Conservation (phyloP, 2,797 vertebrate genomes). For the Adelosebastes latens region DNA sequence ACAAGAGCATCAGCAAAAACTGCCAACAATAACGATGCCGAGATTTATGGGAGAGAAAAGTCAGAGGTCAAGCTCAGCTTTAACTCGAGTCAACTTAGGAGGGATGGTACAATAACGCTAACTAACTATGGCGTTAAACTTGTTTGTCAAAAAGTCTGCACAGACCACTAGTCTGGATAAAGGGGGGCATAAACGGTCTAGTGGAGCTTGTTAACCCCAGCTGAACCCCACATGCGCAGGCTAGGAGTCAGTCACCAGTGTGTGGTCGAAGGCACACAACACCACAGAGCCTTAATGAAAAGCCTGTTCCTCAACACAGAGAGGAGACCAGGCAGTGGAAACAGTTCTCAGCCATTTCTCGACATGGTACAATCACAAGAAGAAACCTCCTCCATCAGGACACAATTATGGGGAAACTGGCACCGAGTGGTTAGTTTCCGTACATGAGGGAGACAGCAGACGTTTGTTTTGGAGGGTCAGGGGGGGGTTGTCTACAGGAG, state of each 20-base stretch:
- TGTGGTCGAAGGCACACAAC: constrained; percentile 18
- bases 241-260: background rate
- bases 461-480: background rate
- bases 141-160: background rate
- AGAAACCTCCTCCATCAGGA: constrained; percentile 33
- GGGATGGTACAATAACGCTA: background rate
- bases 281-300: constrained; percentile 37
- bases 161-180: background rate
- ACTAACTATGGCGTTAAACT: background rate
- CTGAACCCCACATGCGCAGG: background rate
- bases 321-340: constrained; percentile 20
- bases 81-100: background rate
- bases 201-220: constrained; percentile 11
- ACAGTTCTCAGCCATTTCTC: constrained; percentile 24
- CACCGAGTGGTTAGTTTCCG: constrained; percentile 14
- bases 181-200: background rate
- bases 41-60: too few species aligned
- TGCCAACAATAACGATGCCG: background rate
- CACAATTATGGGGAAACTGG: constrained; percentile 24
- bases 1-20: background rate
- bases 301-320: constrained; percentile 21
- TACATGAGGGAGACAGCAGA: constrained; percentile 5
- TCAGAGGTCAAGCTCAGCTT: background rate
- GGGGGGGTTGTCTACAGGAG: background rate
- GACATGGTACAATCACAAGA: constrained; percentile 36